Conservation (phyloP, 2,888 invertebrate species). For the Megalurothrips usitatus region DNA sequence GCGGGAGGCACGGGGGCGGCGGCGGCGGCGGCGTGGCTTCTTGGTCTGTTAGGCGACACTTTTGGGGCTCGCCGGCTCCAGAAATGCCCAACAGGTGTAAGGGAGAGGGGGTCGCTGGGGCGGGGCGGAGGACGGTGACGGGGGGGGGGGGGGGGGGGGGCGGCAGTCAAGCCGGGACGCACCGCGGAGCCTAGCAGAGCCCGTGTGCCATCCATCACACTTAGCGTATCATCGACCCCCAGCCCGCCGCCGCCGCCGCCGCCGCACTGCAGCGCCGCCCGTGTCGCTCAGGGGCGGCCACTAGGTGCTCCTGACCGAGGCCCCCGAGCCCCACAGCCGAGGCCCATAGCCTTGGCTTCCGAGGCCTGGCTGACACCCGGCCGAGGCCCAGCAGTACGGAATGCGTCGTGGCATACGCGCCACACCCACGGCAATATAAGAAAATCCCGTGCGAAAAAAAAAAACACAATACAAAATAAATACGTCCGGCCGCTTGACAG, state of each 20-base stretch:
- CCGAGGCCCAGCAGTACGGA: no score
- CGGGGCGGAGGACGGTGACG: neutral
- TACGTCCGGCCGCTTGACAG: no score
- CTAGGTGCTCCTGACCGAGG: no score
- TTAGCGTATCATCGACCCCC: conserved; percentile 1
- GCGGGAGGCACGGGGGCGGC: neutral
- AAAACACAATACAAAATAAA: no score
- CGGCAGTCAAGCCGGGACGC: neutral
- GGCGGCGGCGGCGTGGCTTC: neutral
- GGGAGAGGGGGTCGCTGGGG: neutral
- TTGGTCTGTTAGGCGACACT: neutral
- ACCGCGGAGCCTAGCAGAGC: neutral
- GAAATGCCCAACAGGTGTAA: conserved; percentile 11
- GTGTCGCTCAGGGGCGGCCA: neutral
- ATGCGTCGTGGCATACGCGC: no score
- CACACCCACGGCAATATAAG: no score
- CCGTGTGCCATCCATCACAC: neutral
- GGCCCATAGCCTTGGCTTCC: no score
- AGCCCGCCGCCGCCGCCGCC: neutral
- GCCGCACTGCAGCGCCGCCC: neutral
- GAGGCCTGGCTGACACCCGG: no score
- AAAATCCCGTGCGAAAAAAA: no score
- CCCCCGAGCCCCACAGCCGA: no score
- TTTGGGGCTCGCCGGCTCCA: neutral
- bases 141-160: neutral